Evolutionary conservation across 1,140 invertebrate species (phyloP), one percentile per base, ranked within the genome.

Genomic region (Steinernema feltiae): DNA sequence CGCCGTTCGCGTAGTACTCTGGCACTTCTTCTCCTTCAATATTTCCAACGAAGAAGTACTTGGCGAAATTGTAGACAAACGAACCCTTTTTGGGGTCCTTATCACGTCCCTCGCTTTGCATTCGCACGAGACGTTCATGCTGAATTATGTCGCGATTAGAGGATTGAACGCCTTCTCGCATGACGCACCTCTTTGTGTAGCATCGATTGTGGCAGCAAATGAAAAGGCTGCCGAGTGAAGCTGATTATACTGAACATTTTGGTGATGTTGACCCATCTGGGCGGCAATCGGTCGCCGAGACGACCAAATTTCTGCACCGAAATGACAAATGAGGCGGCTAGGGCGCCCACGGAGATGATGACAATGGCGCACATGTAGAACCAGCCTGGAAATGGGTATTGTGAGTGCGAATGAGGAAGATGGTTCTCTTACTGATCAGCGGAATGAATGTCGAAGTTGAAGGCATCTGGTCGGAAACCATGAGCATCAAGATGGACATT

Each of bases 391-490:
- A 7, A 41, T 7, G 18, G 24, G 24, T 63, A 77, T 70, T 77
- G 0, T 17, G 7, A n/a, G 21, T 1, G 72, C 63, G 21, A 32
- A 32, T 48, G 76, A 78, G 2, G 27, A 73, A 79, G 21, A 21
- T 24, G 53, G 30, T 18, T 30, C 35, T 15, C 69, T 79, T 73
- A 72, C 78, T 78, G 30, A 80, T 80, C n/a, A 80, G 71, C 1
- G 78, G 78, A 24, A 80, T 76, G 70, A 80, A 80, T 1, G 77
- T 78, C 17, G 78, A 79, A 1, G 78, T 80, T 0, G 77, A 72
- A 0, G 78, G 78, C 78, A 80, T 80, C 71, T 80, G 77, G 46
- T 80, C 78, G 21, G 78, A 80, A 1, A 80, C 78, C 78, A 80
- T 80, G n/a, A 80, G 76, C 15, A 80, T 74, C 72, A 80, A 69